Base-by-base conservation (phyloP, 2,797 vertebrate species). In the Gymnothorax reevesii region DNA sequence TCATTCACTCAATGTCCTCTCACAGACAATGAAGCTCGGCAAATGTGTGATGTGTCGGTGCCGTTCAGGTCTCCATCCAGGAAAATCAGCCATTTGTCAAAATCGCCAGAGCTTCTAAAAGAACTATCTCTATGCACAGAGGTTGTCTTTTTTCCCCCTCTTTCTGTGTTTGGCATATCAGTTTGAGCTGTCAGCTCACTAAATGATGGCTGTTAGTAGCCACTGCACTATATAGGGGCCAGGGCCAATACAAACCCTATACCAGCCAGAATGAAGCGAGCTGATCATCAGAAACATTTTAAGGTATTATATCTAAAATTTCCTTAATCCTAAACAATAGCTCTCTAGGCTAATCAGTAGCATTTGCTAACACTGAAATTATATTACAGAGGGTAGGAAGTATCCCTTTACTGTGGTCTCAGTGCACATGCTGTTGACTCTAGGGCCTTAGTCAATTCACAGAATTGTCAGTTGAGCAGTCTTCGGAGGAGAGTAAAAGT, bases 81-180 rank as follows among this genome's bases (percentile, higher is more conserved):
- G 69, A 73, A 89, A 27, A 59, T 12, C 84, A 57, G 73, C 82
- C 86, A 83, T 90, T 88, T 86, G 60, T 90, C 82, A 86, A 55
- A 33, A 80, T 79, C 85, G 62, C 83, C 85, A 88, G 64, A 57
- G 64, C 64, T 59, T 59, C 27, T 88, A 85, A 73, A 80, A 69
- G 64, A 82, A 79, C 75, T 13, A 52, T 86, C 60, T 87, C 85
- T 57, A 86, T 84, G 57, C 59, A 75, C 49, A 85, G 62, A 84
- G 84, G 54, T 33, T 57, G 13, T 57, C 2, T 8, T 22, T 83
- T 69, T 27, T 22, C 20, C 49, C 10, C 69, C 60, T 13, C 77
- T 69, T 80, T 80, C 20, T 8, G 77, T 52, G 13, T 52, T 77
- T 20, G 22, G 83, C 42, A 42, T 57, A 73, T 85, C 84, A 57